Base-by-base conservation (phyloP, 1,140 invertebrate species). In the Rhynchophorus ferrugineus region DNA sequence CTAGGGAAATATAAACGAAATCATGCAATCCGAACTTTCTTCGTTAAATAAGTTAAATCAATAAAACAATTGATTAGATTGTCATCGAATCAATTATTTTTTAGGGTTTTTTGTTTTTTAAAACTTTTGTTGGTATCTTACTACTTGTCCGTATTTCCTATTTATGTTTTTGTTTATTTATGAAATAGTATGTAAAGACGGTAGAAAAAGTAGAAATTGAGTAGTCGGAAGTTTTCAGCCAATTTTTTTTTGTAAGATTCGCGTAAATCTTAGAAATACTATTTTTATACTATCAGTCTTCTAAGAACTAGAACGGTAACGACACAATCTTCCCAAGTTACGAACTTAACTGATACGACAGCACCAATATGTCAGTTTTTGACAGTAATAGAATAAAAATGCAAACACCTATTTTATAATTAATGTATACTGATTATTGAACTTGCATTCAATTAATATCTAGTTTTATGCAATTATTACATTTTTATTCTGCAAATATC, bases 331-430 rank as follows among this genome's bases (percentile, higher is more conserved):
- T 50, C 54, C 48, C 39, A 48, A 56, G 45, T 29, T 42, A 56
- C 54, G 36, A 62, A 65, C 59, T 59, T 56, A 63, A 61, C 49
- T 29, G 24, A 65, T 57, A 61, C 59, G 60, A 61, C 61, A 67
- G 61, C 63, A 64, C 56, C 55, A 53, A 51, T 20, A 47, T 39
- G 29, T 11, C 29, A 48, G 20, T 8, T 46, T 39, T 48, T 14
- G 45, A 48, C 33, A 35, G 8, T 13, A 16, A 34, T 35, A 46
- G 34, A 46, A 34, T 46, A 35, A 46, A 42, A 16, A 42, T 21
- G 20, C 13, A n/a, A 29, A 1, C 17, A 29, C 22, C 36, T 17
- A 41, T 5, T 17, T 11, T 18, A 21, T 49, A 17, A 39, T 38
- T 47, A 33, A 36, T 18, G 34, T 36, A 13, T 8, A 36, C 11